Evolutionary conservation across 2,888 invertebrate species (phyloP).

Genomic region (Apocheima hispidaria): DNA sequence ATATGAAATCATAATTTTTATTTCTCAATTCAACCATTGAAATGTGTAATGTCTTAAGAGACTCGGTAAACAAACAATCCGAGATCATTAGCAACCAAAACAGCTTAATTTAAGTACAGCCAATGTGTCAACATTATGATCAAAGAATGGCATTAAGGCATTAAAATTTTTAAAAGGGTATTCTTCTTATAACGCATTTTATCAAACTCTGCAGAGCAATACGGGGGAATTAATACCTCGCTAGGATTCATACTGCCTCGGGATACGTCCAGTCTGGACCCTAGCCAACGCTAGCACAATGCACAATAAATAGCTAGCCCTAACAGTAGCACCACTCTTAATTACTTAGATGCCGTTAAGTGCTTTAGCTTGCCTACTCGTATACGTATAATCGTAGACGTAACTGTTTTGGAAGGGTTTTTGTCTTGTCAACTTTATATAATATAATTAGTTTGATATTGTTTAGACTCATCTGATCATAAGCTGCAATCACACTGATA

Average conservation of each 20-base stretch:
- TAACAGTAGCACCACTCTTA: conserved; percentile 75
- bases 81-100: no score
- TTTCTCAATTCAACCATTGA: no score
- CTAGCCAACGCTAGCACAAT: conserved; percentile 76
- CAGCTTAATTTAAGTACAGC: no score
- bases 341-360: conserved; percentile 78
- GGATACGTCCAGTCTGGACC: conserved; percentile 70
- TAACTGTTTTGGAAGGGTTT: conserved; percentile 20
- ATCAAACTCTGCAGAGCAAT: conserved; percentile 63
- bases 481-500: no score
- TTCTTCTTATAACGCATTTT: conserved; percentile 55
- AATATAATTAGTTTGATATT: no score
- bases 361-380: conserved; percentile 47
- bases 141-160: no score
- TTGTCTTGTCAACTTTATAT: not conserved
- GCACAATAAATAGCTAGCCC: conserved; percentile 79
- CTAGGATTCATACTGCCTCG: conserved; percentile 75
- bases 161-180: not conserved
- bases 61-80: no score
- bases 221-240: conserved; percentile 73
- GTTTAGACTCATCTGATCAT: no score
- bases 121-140: no score
- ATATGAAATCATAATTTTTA: no score
- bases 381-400: conserved; percentile 30
- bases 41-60: no score